Evolutionary conservation across 2,113 vertebrate species (phyloP), one percentile per base, ranked within the genome.

Genomic region (Xenopus borealis): DNA sequence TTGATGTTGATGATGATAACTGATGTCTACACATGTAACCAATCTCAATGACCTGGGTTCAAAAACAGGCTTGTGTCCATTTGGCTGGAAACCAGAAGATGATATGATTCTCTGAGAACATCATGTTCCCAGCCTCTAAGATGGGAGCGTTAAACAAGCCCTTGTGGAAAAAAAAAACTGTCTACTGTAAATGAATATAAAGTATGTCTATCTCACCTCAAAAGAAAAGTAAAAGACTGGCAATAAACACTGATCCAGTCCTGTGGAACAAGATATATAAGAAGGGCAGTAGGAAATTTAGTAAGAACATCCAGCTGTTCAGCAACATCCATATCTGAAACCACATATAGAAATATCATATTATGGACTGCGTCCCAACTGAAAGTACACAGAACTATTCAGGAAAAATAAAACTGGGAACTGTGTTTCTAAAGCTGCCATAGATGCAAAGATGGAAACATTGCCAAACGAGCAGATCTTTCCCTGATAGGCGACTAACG

Each of bases 41-140:
- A 67, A 77, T 78, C 69, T 74, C 30, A 53, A 45, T 81, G 78
- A 72, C 55, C 14, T 0, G 1, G 75, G 78, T 69, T 75, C 30
- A 75, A 70, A n/a, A 58, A 9, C 18, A 81, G 53, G 44, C 71
- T 79, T 79, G 2, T 73, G 4, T 75, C 69, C 67, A 67, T 3
- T 50, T 67, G 30, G 50, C 74, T 23, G 17, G 62, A n/a, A n/a
- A 33, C 65, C 61, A 68, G 46, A 70, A 69, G 65, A 79, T 33
- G 4, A 27, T 45, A 64, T 46, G 57, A 44, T 59, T 44, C 47
- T 80, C 78, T 79, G 55, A 74, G 79, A 66, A 61, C 80, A 69
- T 74, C 68, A 53, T 63, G 52, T 19, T 80, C 73, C 1, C 72
- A 57, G 66, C 46, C 73, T 66, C 72, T 52, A 72, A 50, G 16